Evolutionary conservation across 2,113 vertebrate species (phyloP).

Genomic region (Ailuropoda melanoleuca): DNA sequence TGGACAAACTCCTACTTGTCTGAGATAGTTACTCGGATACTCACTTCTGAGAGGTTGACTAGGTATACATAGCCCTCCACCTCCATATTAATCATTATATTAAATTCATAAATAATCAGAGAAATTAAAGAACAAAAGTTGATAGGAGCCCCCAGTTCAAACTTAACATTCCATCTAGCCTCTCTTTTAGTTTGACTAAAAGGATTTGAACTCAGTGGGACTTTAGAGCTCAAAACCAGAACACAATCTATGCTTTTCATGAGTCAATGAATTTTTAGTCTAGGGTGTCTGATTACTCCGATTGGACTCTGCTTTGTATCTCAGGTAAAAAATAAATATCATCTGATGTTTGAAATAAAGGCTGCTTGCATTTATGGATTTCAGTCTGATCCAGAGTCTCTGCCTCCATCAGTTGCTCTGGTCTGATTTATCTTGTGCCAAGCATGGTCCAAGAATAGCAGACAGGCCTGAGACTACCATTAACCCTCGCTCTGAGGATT

Average conservation of each 20-base stretch:
- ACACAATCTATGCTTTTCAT: not conserved
- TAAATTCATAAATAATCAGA: not conserved
- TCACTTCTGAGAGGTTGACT: not conserved
- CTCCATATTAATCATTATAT: not conserved
- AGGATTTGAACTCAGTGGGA: not conserved
- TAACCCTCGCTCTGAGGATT: not conserved
- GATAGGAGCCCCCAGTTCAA: not conserved
- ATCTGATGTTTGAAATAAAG: not conserved
- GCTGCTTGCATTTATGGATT: not conserved
- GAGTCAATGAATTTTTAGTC: not conserved
- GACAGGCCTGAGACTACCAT: not conserved
- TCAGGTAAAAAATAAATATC: not conserved
- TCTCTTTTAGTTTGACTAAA: not conserved
- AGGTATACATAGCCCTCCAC: not conserved
- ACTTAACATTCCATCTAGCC: not conserved
- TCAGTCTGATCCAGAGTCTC: not conserved
- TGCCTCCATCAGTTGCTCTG: not conserved
- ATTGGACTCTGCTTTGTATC: constrained; percentile 9
- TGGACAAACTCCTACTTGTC: not conserved
- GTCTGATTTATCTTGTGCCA: not conserved
- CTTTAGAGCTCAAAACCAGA: constrained; percentile 13
- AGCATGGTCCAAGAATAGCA: not conserved
- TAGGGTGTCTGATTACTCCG: not conserved
- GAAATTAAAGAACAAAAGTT: not conserved
- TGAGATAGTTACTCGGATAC: not conserved